A percentile compares a stretch with the other conserved stretches of the same genome.
Evolutionary conservation across 2,797 vertebrate genomes (phyloP).

Genomic region (Pseudomugil gertrudae): DNA sequence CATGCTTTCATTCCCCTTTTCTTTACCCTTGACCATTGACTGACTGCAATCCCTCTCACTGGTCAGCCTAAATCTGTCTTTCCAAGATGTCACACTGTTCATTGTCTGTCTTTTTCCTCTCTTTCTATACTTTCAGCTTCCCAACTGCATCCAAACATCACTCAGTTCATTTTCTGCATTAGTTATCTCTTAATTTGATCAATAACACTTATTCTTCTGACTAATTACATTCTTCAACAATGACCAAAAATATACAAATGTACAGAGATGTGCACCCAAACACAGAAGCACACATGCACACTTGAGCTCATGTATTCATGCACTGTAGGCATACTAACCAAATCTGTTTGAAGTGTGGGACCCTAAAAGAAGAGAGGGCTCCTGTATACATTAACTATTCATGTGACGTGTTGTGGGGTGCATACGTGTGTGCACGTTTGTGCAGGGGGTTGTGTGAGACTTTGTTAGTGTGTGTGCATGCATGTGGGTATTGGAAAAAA

Average conservation of each 20-base stretch:
- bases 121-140: slow-evolving; percentile 27
- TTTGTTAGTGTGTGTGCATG: slow-evolving; percentile 34
- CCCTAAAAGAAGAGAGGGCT: slow-evolving; percentile 84
- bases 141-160: slow-evolving; percentile 46
- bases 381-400: slow-evolving; percentile 86
- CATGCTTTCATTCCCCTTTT: slow-evolving; percentile 74
- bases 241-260: slow-evolving; percentile 53
- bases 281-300: slow-evolving; percentile 38
- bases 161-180: slow-evolving; percentile 62
- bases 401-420: slow-evolving; percentile 81
- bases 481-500: slow-evolving; percentile 50
- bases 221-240: slow-evolving; percentile 78
- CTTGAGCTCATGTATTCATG: slow-evolving; percentile 51
- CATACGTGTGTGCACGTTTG: slow-evolving; percentile 54
- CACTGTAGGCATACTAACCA: slow-evolving; percentile 82
- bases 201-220: slow-evolving; percentile 73
- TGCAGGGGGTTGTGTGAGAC: slow-evolving; percentile 41
- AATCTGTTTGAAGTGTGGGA: slow-evolving; percentile 87
- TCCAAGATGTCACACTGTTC: slow-evolving; percentile 71
- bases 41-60: slow-evolving; percentile 60
- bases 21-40: slow-evolving; percentile 79
- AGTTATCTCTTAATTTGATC: too few species aligned
- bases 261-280: slow-evolving; percentile 35
- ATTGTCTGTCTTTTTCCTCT: slow-evolving; percentile 61
- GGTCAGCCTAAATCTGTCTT: slow-evolving; percentile 67